Conservation (phyloP, 2,113 vertebrate species). For the Passer montanus region DNA sequence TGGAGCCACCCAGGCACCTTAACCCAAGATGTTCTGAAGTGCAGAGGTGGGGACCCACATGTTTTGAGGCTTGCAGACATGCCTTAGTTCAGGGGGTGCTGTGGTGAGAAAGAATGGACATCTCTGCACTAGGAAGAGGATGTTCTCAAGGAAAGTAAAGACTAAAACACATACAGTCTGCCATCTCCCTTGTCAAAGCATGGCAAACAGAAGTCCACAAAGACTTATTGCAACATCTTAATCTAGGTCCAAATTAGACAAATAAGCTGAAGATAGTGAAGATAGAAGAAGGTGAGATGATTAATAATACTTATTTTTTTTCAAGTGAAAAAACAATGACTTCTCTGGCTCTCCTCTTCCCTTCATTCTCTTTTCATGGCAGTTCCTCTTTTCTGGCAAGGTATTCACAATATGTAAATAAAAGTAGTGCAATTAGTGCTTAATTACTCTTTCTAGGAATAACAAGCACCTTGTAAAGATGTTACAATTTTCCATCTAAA, state of each 20-base stretch:
- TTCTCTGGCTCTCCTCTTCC: background rate
- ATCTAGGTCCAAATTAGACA: background rate
- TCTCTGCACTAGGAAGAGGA: background rate
- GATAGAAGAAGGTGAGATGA: background rate
- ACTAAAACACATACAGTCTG: background rate
- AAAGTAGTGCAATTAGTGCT: conserved; percentile 12
- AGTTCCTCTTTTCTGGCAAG: background rate
- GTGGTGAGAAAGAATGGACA: background rate
- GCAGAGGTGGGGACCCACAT: background rate
- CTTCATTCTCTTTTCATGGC: background rate
- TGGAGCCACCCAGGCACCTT: background rate
- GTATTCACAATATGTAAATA: background rate
- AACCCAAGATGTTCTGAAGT: background rate
- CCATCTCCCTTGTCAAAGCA: background rate
- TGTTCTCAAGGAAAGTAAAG: background rate
- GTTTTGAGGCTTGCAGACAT: background rate
- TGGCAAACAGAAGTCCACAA: background rate
- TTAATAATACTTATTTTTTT: background rate
- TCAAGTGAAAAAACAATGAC: background rate
- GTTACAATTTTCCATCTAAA: conserved; percentile 45
- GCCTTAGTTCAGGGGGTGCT: background rate
- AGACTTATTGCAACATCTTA: background rate
- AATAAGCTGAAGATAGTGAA: background rate
- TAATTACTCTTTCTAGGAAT: conserved; percentile 10
- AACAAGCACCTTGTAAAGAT: conserved; percentile 37